phyloP scores from a whole-genome alignment of 2,888 invertebrate species.

The Xestia xanthographa region DNA sequence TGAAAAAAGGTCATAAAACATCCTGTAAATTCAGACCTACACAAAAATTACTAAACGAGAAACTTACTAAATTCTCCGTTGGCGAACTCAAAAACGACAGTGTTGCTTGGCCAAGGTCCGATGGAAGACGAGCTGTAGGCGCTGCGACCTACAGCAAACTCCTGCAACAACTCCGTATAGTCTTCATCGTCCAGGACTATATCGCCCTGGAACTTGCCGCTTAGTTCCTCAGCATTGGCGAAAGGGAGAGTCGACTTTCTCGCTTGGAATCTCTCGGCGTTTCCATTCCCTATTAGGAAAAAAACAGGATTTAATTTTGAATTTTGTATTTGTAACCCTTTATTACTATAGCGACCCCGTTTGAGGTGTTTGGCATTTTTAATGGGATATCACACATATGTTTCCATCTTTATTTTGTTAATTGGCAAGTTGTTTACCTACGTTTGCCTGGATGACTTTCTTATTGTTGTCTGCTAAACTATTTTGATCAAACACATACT shows the following conservation, averaged over 20 bases:
- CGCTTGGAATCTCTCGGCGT: constrained; percentile 22
- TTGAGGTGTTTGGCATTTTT: background rate
- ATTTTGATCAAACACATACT: background rate
- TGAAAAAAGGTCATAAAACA: background rate
- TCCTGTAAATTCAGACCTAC: background rate
- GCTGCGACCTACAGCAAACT: constrained; percentile 81
- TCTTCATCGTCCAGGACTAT: constrained; percentile 83
- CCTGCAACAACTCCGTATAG: constrained; percentile 79
- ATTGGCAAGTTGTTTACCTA: background rate
- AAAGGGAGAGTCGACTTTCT: constrained; percentile 59
- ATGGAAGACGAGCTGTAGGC: constrained; percentile 80
- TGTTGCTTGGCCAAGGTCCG: constrained; percentile 84
- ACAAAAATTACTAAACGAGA: background rate
- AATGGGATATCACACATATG: background rate
- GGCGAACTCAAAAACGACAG: constrained; percentile 82
- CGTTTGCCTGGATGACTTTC: background rate
- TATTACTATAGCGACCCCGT: no score
- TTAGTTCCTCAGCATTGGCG: constrained; percentile 82
- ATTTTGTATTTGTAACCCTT: no score
- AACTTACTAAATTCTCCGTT: constrained; percentile 82
- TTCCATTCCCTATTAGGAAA: constrained; percentile 37
- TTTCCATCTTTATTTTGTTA: background rate
- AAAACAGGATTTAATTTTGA: background rate
- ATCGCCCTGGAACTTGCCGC: constrained; percentile 85
- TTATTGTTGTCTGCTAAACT: constrained; percentile 17